Evolutionary conservation across 2,888 invertebrate species (phyloP), one percentile per base, ranked within the genome.

Genomic region (Drosophila subsilvestris): DNA sequence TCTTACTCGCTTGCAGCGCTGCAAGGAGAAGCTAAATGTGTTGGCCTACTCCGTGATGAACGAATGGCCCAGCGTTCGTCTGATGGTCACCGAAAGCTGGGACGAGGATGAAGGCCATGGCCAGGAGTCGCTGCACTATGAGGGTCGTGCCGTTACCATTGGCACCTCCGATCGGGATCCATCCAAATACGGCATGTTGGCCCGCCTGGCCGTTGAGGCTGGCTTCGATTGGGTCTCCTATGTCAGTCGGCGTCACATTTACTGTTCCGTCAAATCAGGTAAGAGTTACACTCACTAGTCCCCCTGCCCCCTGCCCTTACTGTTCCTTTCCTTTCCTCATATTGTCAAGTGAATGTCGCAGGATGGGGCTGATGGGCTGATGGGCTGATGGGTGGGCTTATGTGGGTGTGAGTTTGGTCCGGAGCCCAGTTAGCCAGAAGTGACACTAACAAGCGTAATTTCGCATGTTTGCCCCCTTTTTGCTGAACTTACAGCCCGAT

Each of bases 141-240:
- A 99, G 93, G 99, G 98, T 17, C 94, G 98, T 25, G 98, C 98
- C 10, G 98, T 99, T 74, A 98, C 98, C 93, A 95, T 99, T 89
- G 97, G 98, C 76, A 98, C 98, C 83, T 97, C 97, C 80, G 98
- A 98, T 93, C 94, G 97, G 61, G 98, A 98, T 93, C 94, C 96
- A 70, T 95, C 97, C 92, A 98, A 98, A 93, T 97, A 98, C 93
- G 98, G 98, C 79, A 97, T 98, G 97, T 94, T 99, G 90, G 99
- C 98, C 50, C 93, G 98, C 71, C 94, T 99, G 63, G 99, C 99
- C 0, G 97, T 98, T 69, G 98, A 98, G 92, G 98, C 98, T 27
- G 98, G 98, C 89, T 99, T 99, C 94, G 98, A 99, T 94, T 99
- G 98, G 98, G 99, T 99, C 74, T 98, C 97, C 93, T 99, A 98